These are phyloP conservation scores for Micoletzkya japonica DNA, from an alignment of 2,888 invertebrate species.

Conservation along the genomic window DNA sequence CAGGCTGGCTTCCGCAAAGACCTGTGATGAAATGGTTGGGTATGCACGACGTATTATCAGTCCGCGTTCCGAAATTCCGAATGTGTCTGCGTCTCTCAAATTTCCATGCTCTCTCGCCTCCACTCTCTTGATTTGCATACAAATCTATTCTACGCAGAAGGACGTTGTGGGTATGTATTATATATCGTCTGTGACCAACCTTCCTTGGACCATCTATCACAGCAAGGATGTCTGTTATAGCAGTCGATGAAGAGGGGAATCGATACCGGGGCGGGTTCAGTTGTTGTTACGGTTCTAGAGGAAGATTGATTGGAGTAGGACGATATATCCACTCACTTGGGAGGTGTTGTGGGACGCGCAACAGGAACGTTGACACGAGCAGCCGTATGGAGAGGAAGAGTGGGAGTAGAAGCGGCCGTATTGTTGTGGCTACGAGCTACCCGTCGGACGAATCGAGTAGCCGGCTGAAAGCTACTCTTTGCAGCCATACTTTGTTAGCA, in stretches of 20 bases:
- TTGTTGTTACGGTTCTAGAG: slow-evolving; percentile 6
- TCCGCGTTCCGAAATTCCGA: background rate
- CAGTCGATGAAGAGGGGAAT: slow-evolving; percentile 55
- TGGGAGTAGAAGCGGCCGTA: background rate
- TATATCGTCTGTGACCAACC: slow-evolving; percentile 3
- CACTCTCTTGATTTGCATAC: background rate
- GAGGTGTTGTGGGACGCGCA: too few species aligned
- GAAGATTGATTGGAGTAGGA: too few species aligned
- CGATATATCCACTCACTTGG: too few species aligned
- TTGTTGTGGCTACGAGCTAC: background rate
- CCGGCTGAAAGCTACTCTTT: slow-evolving; percentile 2
- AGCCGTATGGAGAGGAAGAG: slow-evolving; percentile 2
- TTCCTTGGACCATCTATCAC: slow-evolving; percentile 52
- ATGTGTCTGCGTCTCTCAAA: background rate
- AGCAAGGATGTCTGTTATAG: slow-evolving; percentile 59
- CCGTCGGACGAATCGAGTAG: background rate
- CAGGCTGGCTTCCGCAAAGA: slow-evolving; percentile 49
- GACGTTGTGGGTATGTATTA: background rate
- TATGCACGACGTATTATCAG: background rate
- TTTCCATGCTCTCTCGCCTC: background rate
- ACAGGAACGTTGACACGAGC: slow-evolving; percentile 5
- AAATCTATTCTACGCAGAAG: background rate
- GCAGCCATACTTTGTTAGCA: background rate
- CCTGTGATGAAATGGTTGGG: slow-evolving; percentile 29
- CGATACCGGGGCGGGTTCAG: slow-evolving; percentile 16